Evolutionary conservation across 2,113 vertebrate species (phyloP), one percentile per base, ranked within the genome.

Genomic region (Platanista minor): DNA sequence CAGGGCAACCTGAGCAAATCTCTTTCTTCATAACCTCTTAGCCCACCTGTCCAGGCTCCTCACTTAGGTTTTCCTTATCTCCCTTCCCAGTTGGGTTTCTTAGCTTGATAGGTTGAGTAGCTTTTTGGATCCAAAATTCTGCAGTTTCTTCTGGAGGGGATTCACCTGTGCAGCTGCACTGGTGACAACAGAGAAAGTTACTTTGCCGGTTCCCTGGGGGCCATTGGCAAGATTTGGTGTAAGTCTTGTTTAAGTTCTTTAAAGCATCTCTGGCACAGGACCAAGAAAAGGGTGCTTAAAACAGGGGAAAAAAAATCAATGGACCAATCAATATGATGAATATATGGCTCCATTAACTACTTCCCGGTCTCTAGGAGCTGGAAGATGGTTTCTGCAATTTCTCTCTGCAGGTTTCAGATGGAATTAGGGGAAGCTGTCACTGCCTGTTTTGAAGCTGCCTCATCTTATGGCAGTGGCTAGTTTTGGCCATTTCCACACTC

Each of bases 211-310:
- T 97, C 93, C 77, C 66, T 74, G 52, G 90, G 31, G 94, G 29
- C 62, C 52, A 23, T 41, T 86, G 96, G 95, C 66, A 87, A 90
- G 84, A 87, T 97, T 97, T 92, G 97, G 96, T 88, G 17, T 92
- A 97, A 97, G 95, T 98, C 97, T 97, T 97, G 96, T 98, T 98
- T 97, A 98, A 97, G 94, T 36, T 88, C 93, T 96, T 95, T 98
- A 97, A 92, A 97, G 96, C 93, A 74, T 95, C 77, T 87, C 85
- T 98, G 97, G 98, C 97, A 46, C 1, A 41, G 75, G 54, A 82
- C 66, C 97, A 98, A 97, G 87, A 86, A 62, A 94, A 83, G 49
- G 95, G 87, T 0, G 27, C 77, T 97, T 97, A 87, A 94, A 94
- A 90, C 71, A 43, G 23, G 87, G 90, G 61, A 1, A 17, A 13